phyloP scores from a whole-genome alignment of 2,113 vertebrate species.

The Gambusia holbrooki region DNA sequence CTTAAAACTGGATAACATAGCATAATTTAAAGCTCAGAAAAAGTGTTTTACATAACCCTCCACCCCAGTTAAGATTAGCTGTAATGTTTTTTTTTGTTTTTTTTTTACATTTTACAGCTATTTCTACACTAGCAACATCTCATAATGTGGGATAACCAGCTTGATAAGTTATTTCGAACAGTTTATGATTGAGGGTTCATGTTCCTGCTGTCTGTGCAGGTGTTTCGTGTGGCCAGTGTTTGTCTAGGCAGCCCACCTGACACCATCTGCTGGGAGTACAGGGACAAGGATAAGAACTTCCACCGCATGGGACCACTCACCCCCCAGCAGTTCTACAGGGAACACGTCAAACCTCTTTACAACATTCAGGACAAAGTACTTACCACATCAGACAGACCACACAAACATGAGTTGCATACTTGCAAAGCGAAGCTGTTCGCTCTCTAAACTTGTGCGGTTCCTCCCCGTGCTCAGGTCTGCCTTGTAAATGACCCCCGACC shows the following conservation, averaged over 20 bases:
- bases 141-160: no score
- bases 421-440: conserved; percentile 80
- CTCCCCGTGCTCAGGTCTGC: conserved; percentile 83
- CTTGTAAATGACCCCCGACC: conserved; percentile 96
- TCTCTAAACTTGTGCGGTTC: conserved; percentile 49
- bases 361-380: conserved; percentile 95
- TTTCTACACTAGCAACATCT: no score
- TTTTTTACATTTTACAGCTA: no score
- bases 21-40: no score
- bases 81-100: no score
- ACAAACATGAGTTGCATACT: conserved; percentile 78
- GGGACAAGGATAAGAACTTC: conserved; percentile 96
- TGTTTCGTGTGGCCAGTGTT: conserved; percentile 92
- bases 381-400: background rate
- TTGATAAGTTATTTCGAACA: background rate
- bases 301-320: conserved; percentile 90
- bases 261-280: conserved; percentile 94
- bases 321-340: conserved; percentile 90
- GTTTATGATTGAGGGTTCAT: background rate
- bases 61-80: no score
- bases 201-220: conserved; percentile 73
- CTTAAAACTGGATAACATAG: no score
- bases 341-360: conserved; percentile 94
- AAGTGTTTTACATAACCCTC: no score
- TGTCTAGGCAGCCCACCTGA: conserved; percentile 95